Evolutionary conservation across 2,797 vertebrate genomes (phyloP).

Genomic region (Poecilia gillii): DNA sequence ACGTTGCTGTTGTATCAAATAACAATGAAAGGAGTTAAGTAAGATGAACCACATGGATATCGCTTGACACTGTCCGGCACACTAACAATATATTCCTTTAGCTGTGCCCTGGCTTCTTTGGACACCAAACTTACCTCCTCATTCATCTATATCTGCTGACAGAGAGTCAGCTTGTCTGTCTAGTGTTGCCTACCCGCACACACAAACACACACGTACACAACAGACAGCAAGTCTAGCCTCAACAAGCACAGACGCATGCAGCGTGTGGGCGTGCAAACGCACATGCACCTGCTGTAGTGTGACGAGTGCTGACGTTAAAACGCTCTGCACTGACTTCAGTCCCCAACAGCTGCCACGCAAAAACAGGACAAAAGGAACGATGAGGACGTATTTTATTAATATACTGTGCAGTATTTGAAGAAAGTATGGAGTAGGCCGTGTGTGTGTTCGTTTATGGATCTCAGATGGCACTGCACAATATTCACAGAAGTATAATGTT

Average conservation of each 20-base stretch:
- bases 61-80: conserved; percentile 5
- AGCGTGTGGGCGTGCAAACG: conserved; percentile 34
- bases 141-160: conserved; percentile 70
- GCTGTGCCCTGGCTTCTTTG: conserved; percentile 12
- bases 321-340: conserved; percentile 54
- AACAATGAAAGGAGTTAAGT: conserved; percentile 20
- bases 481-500: background rate
- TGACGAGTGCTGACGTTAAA: conserved; percentile 59
- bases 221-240: conserved; percentile 61
- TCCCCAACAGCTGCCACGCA: conserved; percentile 60
- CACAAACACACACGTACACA: conserved; percentile 1
- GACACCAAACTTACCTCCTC: conserved; percentile 43
- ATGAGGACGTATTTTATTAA: background rate
- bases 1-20: conserved; percentile 29
- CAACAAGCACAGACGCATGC: conserved; percentile 45
- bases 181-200: conserved; percentile 10
- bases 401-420: background rate
- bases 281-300: conserved; percentile 60
- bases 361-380: conserved; percentile 5
- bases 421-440: background rate
- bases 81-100: conserved; percentile 30
- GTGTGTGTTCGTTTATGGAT: background rate
- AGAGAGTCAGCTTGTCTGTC: conserved; percentile 48
- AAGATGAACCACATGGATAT: conserved; percentile 10
- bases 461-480: background rate